These are phyloP conservation scores for Ctenicera cuprea DNA, from an alignment of 2,888 invertebrate species.

Conservation along the genomic window DNA sequence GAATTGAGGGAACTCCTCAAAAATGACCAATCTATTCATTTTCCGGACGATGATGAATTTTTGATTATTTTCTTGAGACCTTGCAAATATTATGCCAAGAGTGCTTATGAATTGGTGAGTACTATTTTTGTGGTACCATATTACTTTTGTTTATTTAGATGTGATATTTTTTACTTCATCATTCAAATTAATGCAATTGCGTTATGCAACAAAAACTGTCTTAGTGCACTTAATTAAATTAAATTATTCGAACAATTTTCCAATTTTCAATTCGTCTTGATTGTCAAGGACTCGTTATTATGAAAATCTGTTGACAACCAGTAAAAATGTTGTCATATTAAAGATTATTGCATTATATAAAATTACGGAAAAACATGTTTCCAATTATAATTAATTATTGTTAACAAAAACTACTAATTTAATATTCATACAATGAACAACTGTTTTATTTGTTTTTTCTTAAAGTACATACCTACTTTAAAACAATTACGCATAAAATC, in stretches of 20 bases:
- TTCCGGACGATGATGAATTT: conserved; percentile 85
- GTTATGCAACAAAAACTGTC: too few species aligned
- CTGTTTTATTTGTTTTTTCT: too few species aligned
- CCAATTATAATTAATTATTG: neutral
- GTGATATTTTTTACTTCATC: too few species aligned
- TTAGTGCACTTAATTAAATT: neutral
- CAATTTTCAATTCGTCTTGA: neutral
- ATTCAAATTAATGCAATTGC: too few species aligned
- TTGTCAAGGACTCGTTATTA: too few species aligned
- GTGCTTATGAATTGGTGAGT: conserved; percentile 86
- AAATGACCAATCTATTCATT: conserved; percentile 80
- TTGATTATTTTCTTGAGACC: conserved; percentile 87
- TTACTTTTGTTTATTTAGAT: too few species aligned
- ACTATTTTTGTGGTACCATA: conserved; percentile 7
- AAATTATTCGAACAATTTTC: neutral
- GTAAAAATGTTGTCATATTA: too few species aligned
- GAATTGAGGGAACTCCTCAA: conserved; percentile 78
- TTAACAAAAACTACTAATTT: neutral
- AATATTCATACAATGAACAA: too few species aligned
- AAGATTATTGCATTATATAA: too few species aligned
- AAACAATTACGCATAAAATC: too few species aligned
- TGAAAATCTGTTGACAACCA: too few species aligned
- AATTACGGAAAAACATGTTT: conserved; percentile 3
- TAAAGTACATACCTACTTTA: too few species aligned
- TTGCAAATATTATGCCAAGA: conserved; percentile 89